Conservation (phyloP, 2,797 vertebrate genomes). For the Enteromius argenteus region DNA sequence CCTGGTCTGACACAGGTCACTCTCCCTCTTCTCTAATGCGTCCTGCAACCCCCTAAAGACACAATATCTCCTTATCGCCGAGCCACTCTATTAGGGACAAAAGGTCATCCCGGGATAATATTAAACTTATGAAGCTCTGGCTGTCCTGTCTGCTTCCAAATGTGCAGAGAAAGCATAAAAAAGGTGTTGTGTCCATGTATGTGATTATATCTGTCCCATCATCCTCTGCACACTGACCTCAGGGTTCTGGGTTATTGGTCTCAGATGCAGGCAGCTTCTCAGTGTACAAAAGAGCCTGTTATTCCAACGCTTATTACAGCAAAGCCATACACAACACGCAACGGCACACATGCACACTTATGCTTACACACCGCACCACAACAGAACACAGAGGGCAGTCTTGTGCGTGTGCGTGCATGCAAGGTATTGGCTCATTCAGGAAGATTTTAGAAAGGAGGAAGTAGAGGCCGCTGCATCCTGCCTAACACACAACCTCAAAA, state of each 20-base stretch:
- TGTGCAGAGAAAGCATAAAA: conserved; percentile 86
- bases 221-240: conserved; percentile 82
- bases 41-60: conserved; percentile 82
- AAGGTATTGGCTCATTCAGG: conserved; percentile 37
- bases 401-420: conserved; percentile 46
- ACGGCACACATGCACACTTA: conserved; percentile 7
- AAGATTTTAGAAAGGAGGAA: conserved; percentile 39
- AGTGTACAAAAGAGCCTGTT: conserved; percentile 87
- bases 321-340: conserved; percentile 72
- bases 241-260: conserved; percentile 85
- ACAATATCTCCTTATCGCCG: conserved; percentile 86
- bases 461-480: conserved; percentile 49
- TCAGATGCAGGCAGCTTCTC: conserved; percentile 84
- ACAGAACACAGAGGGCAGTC: conserved; percentile 47
- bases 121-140: conserved; percentile 83
- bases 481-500: conserved; percentile 36
- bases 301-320: conserved; percentile 83
- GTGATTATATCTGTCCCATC: conserved; percentile 87
- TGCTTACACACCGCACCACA: conserved; percentile 54
- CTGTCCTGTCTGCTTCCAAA: conserved; percentile 76
- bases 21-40: conserved; percentile 67
- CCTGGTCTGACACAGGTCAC: conserved; percentile 51
- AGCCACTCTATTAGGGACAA: conserved; percentile 87
- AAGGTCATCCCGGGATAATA: conserved; percentile 87
- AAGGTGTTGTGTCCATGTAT: conserved; percentile 85